These are phyloP conservation scores for Microctonus hyperodae DNA, from an alignment of 2,888 invertebrate species.

Conservation along the genomic window DNA sequence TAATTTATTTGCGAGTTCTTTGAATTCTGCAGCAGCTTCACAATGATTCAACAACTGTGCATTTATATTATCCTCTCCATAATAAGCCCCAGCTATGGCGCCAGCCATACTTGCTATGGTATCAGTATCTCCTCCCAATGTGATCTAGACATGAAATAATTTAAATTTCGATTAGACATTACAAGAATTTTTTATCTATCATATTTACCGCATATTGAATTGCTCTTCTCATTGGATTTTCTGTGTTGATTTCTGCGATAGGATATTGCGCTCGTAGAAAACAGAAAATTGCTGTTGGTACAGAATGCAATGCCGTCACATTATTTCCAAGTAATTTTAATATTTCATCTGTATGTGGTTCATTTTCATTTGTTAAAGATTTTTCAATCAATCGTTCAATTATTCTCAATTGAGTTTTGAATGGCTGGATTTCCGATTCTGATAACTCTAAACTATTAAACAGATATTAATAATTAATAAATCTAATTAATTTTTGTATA, in stretches of 20 bases:
- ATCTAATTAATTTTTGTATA: too few species aligned
- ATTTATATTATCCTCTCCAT: conserved; percentile 68
- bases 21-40: conserved; percentile 67
- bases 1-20: conserved; percentile 66
- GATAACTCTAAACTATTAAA: conserved; percentile 56
- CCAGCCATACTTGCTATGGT: conserved; percentile 81
- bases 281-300: conserved; percentile 76
- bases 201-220: conserved; percentile 69
- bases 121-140: conserved; percentile 79
- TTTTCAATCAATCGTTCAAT: conserved; percentile 65
- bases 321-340: conserved; percentile 68
- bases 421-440: conserved; percentile 62
- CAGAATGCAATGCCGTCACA: conserved; percentile 72
- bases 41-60: conserved; percentile 67
- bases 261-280: conserved; percentile 68
- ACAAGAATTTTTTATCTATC: background rate
- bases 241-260: conserved; percentile 65
- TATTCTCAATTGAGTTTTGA: conserved; percentile 65
- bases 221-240: conserved; percentile 70
- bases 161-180: background rate
- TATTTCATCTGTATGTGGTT: conserved; percentile 64
- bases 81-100: conserved; percentile 73
- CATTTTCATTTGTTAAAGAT: conserved; percentile 42
- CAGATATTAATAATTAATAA: background rate
- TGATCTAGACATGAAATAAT: conserved; percentile 61